These are phyloP conservation scores for Phrynosoma platyrhinos DNA, from an alignment of 2,113 vertebrate species.

Conservation along the genomic window DNA sequence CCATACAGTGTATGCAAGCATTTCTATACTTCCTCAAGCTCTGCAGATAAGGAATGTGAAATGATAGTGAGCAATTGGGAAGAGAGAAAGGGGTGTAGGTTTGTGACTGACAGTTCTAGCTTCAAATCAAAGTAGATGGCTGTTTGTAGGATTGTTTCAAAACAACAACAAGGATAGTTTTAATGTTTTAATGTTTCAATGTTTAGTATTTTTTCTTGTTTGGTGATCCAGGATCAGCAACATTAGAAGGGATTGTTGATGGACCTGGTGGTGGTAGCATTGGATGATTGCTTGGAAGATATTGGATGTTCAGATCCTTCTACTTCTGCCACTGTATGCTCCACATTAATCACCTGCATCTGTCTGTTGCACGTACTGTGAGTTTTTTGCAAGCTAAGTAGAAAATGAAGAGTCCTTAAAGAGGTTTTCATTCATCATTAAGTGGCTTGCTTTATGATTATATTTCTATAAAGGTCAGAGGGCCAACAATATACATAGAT, in stretches of 20 bases:
- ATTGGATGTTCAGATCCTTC: background rate
- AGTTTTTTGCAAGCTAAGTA: too few species aligned
- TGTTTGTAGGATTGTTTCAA: background rate
- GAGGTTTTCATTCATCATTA: too few species aligned
- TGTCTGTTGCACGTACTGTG: too few species aligned
- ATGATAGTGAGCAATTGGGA: background rate
- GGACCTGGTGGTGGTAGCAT: background rate
- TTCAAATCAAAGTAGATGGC: background rate
- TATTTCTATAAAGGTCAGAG: too few species aligned
- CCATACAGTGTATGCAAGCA: too few species aligned
- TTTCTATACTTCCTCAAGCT: background rate
- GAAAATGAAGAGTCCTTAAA: too few species aligned
- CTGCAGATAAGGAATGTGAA: background rate
- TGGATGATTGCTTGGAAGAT: background rate
- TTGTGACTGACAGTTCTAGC: background rate
- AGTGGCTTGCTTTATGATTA: too few species aligned
- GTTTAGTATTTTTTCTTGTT: background rate
- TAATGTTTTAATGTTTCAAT: background rate
- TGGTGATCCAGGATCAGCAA: background rate
- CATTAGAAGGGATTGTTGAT: background rate
- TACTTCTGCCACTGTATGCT: background rate
- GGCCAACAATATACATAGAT: too few species aligned
- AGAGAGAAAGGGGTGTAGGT: background rate
- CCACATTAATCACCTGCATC: background rate
- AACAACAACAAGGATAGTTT: background rate